These are phyloP conservation scores for Clarias magur DNA, from an alignment of 2,113 vertebrate species.

Conservation along the genomic window DNA sequence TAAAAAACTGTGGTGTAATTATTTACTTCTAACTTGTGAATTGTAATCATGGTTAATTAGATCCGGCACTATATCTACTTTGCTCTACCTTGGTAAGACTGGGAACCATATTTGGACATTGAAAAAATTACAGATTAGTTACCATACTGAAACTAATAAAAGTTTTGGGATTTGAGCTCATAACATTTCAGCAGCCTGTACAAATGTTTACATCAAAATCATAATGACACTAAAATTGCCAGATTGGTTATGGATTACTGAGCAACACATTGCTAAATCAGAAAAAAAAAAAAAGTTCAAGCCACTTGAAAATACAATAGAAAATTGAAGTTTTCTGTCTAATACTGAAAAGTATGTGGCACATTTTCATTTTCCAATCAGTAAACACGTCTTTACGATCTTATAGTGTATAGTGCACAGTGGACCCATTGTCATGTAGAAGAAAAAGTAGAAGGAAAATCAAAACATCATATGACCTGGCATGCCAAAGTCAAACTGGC, in stretches of 20 bases:
- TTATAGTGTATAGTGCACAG: constrained; percentile 30
- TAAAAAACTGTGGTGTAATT: background rate
- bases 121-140: background rate
- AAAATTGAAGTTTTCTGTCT: background rate
- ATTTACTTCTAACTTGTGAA: background rate
- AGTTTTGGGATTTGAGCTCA: background rate
- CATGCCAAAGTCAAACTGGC: constrained; percentile 12
- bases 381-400: constrained; percentile 32
- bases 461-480: background rate
- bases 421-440: constrained; percentile 19
- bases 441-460: constrained; percentile 23
- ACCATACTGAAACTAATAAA: background rate
- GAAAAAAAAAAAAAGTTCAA: background rate
- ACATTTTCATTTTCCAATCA: constrained; percentile 4
- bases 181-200: background rate
- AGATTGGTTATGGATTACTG: background rate
- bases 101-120: background rate
- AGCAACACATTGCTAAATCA: background rate
- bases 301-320: background rate
- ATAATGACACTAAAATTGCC: background rate
- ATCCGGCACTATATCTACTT: background rate
- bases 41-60: background rate
- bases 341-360: constrained; percentile 23
- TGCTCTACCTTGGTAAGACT: background rate
- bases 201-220: background rate